Conservation (phyloP, 1,140 invertebrate species). For the Nephotettix cincticeps region DNA sequence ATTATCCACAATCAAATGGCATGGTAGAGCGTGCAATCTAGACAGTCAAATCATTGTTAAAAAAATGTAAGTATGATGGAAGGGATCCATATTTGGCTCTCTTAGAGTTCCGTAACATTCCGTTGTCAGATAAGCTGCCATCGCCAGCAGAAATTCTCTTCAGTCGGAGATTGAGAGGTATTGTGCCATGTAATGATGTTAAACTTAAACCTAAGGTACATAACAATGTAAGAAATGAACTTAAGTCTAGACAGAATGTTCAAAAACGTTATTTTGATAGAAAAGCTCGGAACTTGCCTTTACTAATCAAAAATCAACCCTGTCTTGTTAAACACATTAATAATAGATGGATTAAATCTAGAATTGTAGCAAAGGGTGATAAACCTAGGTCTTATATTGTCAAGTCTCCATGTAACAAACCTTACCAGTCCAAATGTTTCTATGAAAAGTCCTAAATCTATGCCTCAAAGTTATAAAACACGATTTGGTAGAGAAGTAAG, state of each 20-base stretch:
- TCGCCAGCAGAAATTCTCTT: not conserved
- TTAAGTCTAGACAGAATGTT: not conserved
- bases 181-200: not conserved
- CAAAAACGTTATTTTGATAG: not conserved
- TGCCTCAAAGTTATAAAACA: no score
- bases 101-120: no score
- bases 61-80: no score
- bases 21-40: conserved; percentile 45
- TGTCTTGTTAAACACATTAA: not conserved
- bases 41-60: no score
- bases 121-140: not conserved
- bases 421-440: no score
- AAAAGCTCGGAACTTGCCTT: not conserved
- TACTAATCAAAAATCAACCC: not conserved
- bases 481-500: no score
- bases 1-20: conserved; percentile 48
- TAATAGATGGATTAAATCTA: not conserved
- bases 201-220: no score
- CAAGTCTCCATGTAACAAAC: no score
- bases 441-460: no score
- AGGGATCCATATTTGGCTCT: no score
- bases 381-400: no score
- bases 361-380: no score
- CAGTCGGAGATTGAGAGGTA: not conserved
- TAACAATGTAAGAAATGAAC: not conserved